Evolutionary conservation across 1,140 invertebrate genomes (phyloP).

Genomic region (Piezodorus guildinii): DNA sequence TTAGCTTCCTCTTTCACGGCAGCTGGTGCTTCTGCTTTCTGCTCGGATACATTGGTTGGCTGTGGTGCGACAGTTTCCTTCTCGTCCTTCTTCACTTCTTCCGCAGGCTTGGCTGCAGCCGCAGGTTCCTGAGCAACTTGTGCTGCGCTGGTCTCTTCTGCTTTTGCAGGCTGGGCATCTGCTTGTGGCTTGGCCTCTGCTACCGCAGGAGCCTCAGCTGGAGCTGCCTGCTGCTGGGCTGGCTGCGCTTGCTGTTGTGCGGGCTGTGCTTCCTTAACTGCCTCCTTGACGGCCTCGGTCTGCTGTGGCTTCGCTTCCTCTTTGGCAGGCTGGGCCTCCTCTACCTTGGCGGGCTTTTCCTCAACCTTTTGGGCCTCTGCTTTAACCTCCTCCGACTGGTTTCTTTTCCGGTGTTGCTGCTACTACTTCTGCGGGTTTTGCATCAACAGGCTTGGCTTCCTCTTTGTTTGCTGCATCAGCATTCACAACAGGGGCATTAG

Average conservation of each 20-base stretch:
- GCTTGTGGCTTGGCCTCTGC: constrained; percentile 30
- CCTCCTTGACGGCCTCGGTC: background rate
- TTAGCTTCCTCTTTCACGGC: constrained; percentile 11
- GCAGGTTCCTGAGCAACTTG: background rate
- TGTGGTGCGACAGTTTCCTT: constrained; percentile 1
- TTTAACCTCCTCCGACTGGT: constrained; percentile 1
- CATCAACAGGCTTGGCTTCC: background rate
- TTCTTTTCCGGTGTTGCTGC: background rate
- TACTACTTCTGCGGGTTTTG: constrained; percentile 1
- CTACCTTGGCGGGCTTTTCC: constrained; percentile 13
- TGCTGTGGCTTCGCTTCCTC: background rate
- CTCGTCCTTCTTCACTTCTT: constrained; percentile 7
- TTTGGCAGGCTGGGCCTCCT: constrained; percentile 32
- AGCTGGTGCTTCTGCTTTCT: constrained; percentile 15
- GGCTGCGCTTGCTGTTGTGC: background rate
- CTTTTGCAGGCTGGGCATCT: constrained; percentile 23
- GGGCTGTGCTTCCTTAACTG: background rate
- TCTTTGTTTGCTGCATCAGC: constrained; percentile 27
- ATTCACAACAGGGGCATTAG: constrained; percentile 33
- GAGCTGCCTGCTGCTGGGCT: too few relatives aligned
- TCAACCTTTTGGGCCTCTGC: background rate
- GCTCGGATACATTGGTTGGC: constrained; percentile 15
- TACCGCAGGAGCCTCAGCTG: background rate
- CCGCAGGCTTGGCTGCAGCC: background rate
- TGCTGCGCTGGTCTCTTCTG: background rate